These are phyloP conservation scores for Acanthis flammea DNA, from an alignment of 2,797 vertebrate genomes.

Conservation along the genomic window DNA sequence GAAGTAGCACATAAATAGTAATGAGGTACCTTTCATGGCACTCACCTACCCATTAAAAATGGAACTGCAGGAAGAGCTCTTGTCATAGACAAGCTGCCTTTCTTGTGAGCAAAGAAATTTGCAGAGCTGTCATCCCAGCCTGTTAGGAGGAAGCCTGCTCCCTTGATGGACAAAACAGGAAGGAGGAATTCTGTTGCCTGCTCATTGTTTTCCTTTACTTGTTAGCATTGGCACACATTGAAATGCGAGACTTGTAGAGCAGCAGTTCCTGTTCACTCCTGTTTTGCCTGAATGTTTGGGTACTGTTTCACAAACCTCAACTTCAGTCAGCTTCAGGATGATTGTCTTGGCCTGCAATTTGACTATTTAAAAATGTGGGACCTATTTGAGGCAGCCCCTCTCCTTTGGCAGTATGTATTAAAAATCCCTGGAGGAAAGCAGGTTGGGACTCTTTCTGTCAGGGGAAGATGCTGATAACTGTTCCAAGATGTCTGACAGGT, in stretches of 20 bases:
- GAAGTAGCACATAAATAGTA: neutral
- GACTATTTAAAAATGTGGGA: neutral
- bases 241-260: neutral
- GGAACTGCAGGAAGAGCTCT: neutral
- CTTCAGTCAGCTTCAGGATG: neutral
- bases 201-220: neutral
- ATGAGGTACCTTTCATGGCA: neutral
- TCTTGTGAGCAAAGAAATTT: neutral
- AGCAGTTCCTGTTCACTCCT: neutral
- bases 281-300: neutral
- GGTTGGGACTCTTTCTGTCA: neutral
- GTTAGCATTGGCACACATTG: neutral
- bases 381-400: neutral
- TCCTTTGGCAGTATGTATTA: neutral
- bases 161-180: neutral
- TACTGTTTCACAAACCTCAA: neutral
- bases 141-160: neutral
- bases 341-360: neutral
- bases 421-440: neutral
- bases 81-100: neutral
- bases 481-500: neutral
- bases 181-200: neutral
- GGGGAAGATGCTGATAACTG: neutral
- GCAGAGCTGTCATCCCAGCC: neutral
- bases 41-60: neutral